Conservation (phyloP, 2,797 vertebrate genomes). For the Sarcoramphus papa region DNA sequence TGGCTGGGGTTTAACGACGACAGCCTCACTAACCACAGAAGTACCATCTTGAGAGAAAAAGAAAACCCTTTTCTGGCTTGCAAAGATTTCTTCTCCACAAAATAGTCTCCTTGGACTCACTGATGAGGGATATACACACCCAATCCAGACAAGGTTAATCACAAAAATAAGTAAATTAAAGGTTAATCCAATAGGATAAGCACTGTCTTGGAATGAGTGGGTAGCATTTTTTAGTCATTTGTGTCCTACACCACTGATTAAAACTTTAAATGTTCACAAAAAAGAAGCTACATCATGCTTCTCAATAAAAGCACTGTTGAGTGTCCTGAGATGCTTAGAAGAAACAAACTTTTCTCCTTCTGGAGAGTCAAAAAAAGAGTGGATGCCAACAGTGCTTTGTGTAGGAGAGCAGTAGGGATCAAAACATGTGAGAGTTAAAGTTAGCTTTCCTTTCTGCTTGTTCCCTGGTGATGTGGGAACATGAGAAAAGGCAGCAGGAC, state of each 20-base stretch:
- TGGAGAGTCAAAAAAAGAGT: neutral
- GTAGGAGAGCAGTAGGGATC: neutral
- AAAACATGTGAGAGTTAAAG: neutral
- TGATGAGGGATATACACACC: no score
- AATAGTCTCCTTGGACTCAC: neutral
- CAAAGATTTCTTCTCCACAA: neutral
- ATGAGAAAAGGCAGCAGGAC: neutral
- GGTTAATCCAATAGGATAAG: neutral
- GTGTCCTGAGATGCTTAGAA: neutral
- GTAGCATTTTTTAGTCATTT: neutral
- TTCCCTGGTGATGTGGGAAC: neutral
- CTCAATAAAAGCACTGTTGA: neutral
- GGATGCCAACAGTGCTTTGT: rapidly evolving
- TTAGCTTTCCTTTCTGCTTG: neutral
- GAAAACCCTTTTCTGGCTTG: neutral
- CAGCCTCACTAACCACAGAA: neutral
- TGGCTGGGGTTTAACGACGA: no score
- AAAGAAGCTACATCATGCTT: neutral
- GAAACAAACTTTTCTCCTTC: neutral
- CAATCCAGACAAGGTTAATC: neutral
- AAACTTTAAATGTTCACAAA: neutral
- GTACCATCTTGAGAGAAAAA: neutral
- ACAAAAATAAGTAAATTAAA: neutral
- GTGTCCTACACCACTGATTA: neutral
- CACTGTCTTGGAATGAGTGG: neutral